Base-by-base conservation (phyloP, 1,140 invertebrate species). In the Brachionus asplanchnoidis region DNA sequence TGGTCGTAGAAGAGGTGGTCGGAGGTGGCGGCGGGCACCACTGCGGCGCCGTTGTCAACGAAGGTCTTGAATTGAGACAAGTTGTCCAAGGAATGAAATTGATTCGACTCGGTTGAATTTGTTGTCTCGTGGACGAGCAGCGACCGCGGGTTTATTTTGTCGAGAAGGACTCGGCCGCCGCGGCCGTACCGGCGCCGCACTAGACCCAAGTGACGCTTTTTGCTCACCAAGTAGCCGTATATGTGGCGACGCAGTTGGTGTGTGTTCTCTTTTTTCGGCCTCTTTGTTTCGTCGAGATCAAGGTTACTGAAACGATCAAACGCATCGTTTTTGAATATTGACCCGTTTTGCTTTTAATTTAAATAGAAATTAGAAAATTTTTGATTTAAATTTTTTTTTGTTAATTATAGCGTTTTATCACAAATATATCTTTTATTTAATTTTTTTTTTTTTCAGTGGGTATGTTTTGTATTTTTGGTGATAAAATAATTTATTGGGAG, bases 301-400 rank as follows among this genome's bases (percentile, higher is more conserved):
- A 20, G 68, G 68, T 20, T 73, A 77, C 46, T 50, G 40, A 77
- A 50, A 50, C 20, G 53, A 42, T 82, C 79, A 7, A 46, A 44
- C 79, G 79, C 50, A 44, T 82, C 79, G 6, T 82, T 26, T 77
- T 77, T 77, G 73, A 77, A 82, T 65, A 82, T 82, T 9, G 79
- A 82, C 36, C 79, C 65, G 53, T 42, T 82, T 65, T 65, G 79
- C 68, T 73, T 7, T 42, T 36, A 68, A 28, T 0, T 28, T 28
- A 36, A 26, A 68, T 14, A 1, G 36, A 68, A 68, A 28, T 26
- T 8, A 28, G 14, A 26, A 20, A 66, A 66, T 23, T n/a, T n/a
- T n/a, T n/a, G n/a, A n/a, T n/a, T n/a, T n/a, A 56, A 56, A 56
- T 56, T 56, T 56, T 56, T 56, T 56, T 56, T 56, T 56, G 53